Evolutionary conservation across 2,113 vertebrate species (phyloP).

Genomic region (Hipposideros armiger): DNA sequence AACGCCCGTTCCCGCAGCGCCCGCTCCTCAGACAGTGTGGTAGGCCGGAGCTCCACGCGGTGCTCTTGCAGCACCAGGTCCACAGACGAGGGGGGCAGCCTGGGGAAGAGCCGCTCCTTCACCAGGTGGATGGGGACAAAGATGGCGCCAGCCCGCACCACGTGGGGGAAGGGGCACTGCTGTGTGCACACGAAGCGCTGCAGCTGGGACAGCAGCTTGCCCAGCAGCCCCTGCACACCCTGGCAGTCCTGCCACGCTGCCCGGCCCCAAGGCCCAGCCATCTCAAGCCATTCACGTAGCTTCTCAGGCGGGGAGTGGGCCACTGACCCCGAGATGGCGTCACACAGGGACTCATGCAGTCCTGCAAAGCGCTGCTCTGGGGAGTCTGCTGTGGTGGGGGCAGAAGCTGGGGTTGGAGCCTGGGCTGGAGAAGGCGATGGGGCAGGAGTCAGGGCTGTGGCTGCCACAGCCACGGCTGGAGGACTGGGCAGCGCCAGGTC

Average conservation of each 20-base stretch:
- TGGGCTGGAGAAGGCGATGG: constrained; percentile 56
- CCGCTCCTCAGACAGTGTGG: constrained; percentile 96
- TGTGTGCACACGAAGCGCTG: constrained; percentile 87
- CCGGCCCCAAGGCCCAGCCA: constrained; percentile 81
- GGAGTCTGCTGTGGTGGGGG: not conserved
- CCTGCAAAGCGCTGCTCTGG: constrained; percentile 88
- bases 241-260: constrained; percentile 91
- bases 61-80: constrained; percentile 96
- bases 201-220: constrained; percentile 89
- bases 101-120: constrained; percentile 95
- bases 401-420: accelerated
- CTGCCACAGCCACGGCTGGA: constrained; percentile 10
- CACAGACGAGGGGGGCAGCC: constrained; percentile 89
- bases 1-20: constrained; percentile 92
- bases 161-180: constrained; percentile 95
- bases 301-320: constrained; percentile 85
- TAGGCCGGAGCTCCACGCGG: constrained; percentile 94
- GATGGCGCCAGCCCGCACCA: constrained; percentile 92
- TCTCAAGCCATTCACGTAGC: constrained; percentile 86
- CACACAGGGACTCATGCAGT: constrained; percentile 91
- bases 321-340: constrained; percentile 88
- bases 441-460: constrained; percentile 10
- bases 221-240: constrained; percentile 85
- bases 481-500: constrained; percentile 74
- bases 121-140: constrained; percentile 97